Conservation (phyloP, 2,113 vertebrate genomes). For the Entosphenus tridentatus region DNA sequence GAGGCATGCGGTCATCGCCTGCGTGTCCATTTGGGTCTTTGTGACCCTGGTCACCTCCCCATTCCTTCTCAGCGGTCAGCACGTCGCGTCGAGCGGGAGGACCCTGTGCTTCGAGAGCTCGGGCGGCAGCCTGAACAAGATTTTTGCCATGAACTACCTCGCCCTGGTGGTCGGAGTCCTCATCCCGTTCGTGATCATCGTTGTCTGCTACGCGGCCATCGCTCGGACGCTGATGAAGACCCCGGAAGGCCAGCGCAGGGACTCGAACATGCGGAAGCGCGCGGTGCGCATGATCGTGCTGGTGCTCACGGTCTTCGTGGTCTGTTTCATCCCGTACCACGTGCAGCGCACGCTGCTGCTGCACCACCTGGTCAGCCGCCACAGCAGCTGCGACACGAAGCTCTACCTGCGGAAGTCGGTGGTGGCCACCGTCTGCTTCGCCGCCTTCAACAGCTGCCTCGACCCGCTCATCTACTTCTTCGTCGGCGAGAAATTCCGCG, state of each 20-base stretch:
- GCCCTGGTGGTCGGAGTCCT: slow-evolving; percentile 47
- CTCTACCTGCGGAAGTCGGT: slow-evolving; percentile 12
- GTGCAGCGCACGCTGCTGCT: slow-evolving; percentile 20
- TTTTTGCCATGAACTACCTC: slow-evolving; percentile 39
- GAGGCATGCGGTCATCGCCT: slow-evolving; percentile 37
- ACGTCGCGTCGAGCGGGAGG: slow-evolving; percentile 24
- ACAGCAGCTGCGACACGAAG: background rate
- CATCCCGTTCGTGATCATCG: slow-evolving; percentile 50
- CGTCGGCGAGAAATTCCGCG: slow-evolving; percentile 18
- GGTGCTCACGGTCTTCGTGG: slow-evolving; percentile 22
- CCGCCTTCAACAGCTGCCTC: slow-evolving; percentile 23
- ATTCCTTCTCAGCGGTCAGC: slow-evolving; percentile 32
- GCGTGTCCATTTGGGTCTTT: slow-evolving; percentile 44
- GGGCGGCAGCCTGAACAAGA: slow-evolving; percentile 13
- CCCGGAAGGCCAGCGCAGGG: background rate
- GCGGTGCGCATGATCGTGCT: slow-evolving; percentile 17
- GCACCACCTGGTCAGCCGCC: slow-evolving; percentile 10
- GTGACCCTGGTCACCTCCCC: slow-evolving; percentile 42
- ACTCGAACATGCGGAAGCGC: background rate
- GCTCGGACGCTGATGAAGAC: slow-evolving; percentile 35
- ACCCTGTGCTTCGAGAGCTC: slow-evolving; percentile 58
- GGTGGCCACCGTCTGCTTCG: slow-evolving; percentile 23
- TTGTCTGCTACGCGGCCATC: slow-evolving; percentile 64
- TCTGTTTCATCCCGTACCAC: slow-evolving; percentile 32
- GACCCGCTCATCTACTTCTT: slow-evolving; percentile 34